Base-by-base conservation (phyloP, 2,797 vertebrate species). In the Tragelaphus oryx region DNA sequence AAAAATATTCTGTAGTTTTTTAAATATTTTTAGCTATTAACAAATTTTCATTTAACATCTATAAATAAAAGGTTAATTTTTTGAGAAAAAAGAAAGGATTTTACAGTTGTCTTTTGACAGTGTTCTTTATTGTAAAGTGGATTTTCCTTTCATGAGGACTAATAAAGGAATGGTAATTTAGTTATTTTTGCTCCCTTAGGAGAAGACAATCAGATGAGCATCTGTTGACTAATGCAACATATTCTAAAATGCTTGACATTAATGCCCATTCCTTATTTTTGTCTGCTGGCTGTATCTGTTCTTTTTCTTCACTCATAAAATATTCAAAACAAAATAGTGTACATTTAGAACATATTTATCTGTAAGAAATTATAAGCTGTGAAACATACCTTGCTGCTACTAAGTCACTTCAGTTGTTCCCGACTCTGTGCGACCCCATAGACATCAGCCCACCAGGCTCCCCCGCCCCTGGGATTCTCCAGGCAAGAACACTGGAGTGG, bases 101-200 rank as follows among this genome's bases (percentile, higher is more conserved):
- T 84, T 94, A 26, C 52, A 92, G 41, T 86, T 91, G 7, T 55
- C 50, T 86, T 84, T 97, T 91, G 50, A 93, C 18, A 81, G 71
- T 30, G 17, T 7, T 54, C 52, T 68, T 86, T 94, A 30, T 89
- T 96, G 85, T 96, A 33, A 11, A 81, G 9, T 83, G 44, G 10
- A 68, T 93, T 97, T 98, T 96, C 22, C 30, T 97, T 94, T 83
- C 22, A 8, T 18, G 7, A 82, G 37, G 50, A 16, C 22, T 93
- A 87, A 90, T 93, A 7, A 95, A 82, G 41, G 26, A 87, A 78
- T 44, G 26, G 57, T 68, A 97, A 93, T 94, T 95, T 57, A 44
- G 9, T 97, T 96, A 86, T 37, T 22, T 89, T 96, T 96, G 33
- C 26, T 93, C 10, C 95, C 44, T 94, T n/a, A 26, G 71, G 90